Conservation (phyloP, 2,888 invertebrate genomes). For the Patella ulyssiponensis region DNA sequence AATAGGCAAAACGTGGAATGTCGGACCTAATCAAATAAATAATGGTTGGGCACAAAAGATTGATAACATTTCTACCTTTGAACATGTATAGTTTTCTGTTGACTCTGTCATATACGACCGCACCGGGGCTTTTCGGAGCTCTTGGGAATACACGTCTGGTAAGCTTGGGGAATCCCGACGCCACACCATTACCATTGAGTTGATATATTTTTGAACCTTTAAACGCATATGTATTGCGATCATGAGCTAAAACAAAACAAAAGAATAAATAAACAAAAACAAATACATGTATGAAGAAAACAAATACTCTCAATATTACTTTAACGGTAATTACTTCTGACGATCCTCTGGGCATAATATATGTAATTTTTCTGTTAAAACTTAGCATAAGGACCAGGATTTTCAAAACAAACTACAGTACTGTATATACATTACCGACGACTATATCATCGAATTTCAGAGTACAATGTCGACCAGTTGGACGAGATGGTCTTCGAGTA, state of each 20-base stretch:
- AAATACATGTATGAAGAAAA: not conserved
- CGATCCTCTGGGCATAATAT: not conserved
- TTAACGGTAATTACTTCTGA: not conserved
- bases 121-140: conserved; percentile 56
- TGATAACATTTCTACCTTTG: conserved; percentile 52
- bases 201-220: conserved; percentile 47
- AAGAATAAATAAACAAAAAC: not conserved
- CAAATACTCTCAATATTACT: not conserved
- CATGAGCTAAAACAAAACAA: conserved; percentile 42
- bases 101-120: conserved; percentile 60
- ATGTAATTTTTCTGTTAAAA: not conserved
- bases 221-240: conserved; percentile 55
- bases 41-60: not conserved
- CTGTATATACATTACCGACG: conserved; percentile 34
- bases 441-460: conserved; percentile 46
- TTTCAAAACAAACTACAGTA: not conserved
- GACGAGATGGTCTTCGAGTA: conserved; percentile 24
- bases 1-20: no score
- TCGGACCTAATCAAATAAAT: no score
- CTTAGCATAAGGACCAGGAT: no score
- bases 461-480: conserved; percentile 36
- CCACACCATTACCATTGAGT: conserved; percentile 50
- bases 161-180: conserved; percentile 52
- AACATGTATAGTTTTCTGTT: conserved; percentile 61
- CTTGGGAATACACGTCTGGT: conserved; percentile 48